These are phyloP conservation scores for Lytechinus variegatus DNA, from an alignment of 35 echinoderm and acorn worm genomes.

Conservation along the genomic window DNA sequence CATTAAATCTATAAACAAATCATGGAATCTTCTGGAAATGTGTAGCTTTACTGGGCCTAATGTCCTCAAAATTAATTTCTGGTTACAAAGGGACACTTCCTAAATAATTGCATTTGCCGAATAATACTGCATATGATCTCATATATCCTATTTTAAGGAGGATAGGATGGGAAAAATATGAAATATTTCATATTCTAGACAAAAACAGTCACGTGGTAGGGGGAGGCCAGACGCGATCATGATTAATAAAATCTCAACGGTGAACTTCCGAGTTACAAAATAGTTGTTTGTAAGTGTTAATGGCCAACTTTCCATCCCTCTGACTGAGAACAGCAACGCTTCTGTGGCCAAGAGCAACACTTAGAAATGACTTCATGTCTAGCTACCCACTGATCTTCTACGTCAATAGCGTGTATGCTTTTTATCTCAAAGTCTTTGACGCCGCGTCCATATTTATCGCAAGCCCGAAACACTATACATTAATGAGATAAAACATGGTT, in stretches of 20 bases:
- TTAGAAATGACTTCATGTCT: conserved; percentile 13
- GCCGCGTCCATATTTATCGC: neutral
- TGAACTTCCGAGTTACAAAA: neutral
- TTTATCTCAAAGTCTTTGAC: neutral
- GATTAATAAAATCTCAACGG: neutral
- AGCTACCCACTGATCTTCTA: neutral
- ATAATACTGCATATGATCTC: too few relatives aligned
- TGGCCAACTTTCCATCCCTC: neutral
- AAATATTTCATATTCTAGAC: neutral
- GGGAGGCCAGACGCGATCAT: neutral
- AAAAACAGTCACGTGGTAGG: neutral
- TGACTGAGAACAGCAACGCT: neutral
- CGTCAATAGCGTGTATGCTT: neutral
- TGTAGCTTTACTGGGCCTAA: too few relatives aligned
- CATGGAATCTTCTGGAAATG: too few relatives aligned
- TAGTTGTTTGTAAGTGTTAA: neutral
- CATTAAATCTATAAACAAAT: too few relatives aligned
- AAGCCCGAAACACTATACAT: neutral
- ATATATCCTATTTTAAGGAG: too few relatives aligned
- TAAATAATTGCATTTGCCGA: too few relatives aligned
- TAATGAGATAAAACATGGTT: neutral
- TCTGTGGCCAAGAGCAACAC: neutral
- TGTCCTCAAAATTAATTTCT: too few relatives aligned
- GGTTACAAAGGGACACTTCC: too few relatives aligned
- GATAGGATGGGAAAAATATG: too few relatives aligned